Base-by-base conservation (phyloP, 2,888 invertebrate species). In the Platynereis dumerilii region DNA sequence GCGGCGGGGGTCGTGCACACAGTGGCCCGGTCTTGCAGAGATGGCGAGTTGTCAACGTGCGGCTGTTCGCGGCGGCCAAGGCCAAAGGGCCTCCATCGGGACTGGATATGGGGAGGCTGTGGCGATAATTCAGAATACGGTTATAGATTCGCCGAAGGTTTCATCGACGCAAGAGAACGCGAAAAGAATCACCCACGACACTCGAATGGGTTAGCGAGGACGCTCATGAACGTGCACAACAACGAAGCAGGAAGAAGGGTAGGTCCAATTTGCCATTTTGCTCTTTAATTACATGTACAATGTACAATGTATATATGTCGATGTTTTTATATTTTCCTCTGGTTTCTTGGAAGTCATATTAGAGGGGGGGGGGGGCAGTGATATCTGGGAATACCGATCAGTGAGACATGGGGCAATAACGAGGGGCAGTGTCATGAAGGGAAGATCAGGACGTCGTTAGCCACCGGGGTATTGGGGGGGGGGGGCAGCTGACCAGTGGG, bases 41-140 rank as follows among this genome's bases (percentile, higher is more conserved):
- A 96, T 80, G 96, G 96, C 0, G 90, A 92, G 69, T 87, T 96
- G 63, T 88, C 92, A 2, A 93, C 92, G 60, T 97, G 97, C 80
- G 93, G 94, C 28, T 97, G 97, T 83, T 92, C 93, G 59, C 87
- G 91, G 24, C 91, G 92, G 58, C 86, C 89, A 2, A 86, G 96
- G 56, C 96, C 96, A 5, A 88, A 89, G 74, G 91, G 92, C 80
- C 87, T 96, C 64, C 91, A 92, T 76, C 88, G 89, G 63, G 95
- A 96, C 80, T 98, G 96, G 96, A 91, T 94, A 57, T 98, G 98
- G 98, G 96, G 96, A 34, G 98, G 98, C 27, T 98, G 96, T 78
- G 97, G 96, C 0, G 97, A 98, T 84, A 95, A 99, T 86, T 89
- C 96, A 65, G 94, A 96, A 84, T 96, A 96, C 83, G 74, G 74